phyloP scores from a whole-genome alignment of 1,140 invertebrate genomes.

The Cataglyphis hispanica region DNA sequence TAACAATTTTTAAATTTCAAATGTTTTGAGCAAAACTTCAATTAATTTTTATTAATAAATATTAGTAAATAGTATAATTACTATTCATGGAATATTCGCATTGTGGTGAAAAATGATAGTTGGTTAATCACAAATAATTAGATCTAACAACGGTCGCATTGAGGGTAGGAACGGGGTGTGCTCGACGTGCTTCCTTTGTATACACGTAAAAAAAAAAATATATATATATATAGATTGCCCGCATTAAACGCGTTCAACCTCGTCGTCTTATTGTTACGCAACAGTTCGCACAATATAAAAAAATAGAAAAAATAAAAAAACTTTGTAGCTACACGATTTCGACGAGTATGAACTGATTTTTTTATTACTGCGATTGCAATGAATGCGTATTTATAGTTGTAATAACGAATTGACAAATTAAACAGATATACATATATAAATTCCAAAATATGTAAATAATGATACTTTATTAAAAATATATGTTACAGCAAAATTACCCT shows the following conservation, averaged over 20 bases:
- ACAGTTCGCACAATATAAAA: neutral
- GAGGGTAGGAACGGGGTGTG: neutral
- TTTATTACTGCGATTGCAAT: conserved; percentile 6
- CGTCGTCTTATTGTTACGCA: neutral
- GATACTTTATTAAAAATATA: neutral
- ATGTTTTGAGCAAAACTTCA: no score
- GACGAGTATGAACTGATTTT: conserved; percentile 22
- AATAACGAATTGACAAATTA: neutral
- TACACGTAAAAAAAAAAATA: neutral
- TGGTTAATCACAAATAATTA: neutral
- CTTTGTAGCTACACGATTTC: conserved; percentile 30
- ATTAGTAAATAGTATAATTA: no score
- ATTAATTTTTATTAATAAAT: no score
- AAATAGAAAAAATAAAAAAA: neutral
- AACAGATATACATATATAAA: neutral
- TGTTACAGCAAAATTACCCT: no score
- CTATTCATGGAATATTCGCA: no score
- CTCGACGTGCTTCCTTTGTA: conserved; percentile 51
- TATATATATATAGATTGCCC: neutral
- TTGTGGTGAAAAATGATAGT: neutral
- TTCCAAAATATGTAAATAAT: neutral
- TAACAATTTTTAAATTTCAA: no score
- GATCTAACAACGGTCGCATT: neutral
- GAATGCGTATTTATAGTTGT: neutral
- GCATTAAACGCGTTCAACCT: conserved; percentile 30